phyloP scores from a whole-genome alignment of 2,888 invertebrate species.

The Cephus pulcher region DNA sequence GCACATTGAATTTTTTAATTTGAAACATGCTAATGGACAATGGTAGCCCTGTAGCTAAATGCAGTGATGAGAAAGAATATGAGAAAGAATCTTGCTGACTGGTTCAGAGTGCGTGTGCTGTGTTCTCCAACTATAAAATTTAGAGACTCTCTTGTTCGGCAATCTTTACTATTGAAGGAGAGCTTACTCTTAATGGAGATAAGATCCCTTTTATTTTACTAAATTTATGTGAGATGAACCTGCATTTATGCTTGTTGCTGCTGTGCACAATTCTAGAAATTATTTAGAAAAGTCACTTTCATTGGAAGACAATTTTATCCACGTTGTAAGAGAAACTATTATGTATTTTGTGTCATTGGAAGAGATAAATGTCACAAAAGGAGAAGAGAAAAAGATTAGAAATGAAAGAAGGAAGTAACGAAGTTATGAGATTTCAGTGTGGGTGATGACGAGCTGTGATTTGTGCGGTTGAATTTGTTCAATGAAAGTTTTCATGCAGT shows the following conservation, averaged over 20 bases:
- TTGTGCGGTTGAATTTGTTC: conserved; percentile 21
- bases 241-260: background rate
- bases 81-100: conserved; percentile 2
- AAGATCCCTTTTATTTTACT: background rate
- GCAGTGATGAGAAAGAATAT: background rate
- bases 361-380: background rate
- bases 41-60: background rate
- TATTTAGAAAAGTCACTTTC: background rate
- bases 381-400: background rate
- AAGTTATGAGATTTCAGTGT: background rate
- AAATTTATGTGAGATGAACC: background rate
- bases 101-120: background rate
- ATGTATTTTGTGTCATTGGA: background rate
- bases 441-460: conserved; percentile 18
- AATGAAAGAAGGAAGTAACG: background rate
- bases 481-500: conserved; percentile 18
- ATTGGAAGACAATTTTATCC: background rate
- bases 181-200: background rate
- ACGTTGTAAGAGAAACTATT: background rate
- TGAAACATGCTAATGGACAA: background rate
- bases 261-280: background rate
- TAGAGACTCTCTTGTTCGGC: background rate
- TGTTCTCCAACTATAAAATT: background rate
- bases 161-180: background rate
- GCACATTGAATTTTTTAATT: conserved; percentile 14